Evolutionary conservation across 2,888 invertebrate species (phyloP), one percentile per base, ranked within the genome.

Genomic region (Camponotus fellah): DNA sequence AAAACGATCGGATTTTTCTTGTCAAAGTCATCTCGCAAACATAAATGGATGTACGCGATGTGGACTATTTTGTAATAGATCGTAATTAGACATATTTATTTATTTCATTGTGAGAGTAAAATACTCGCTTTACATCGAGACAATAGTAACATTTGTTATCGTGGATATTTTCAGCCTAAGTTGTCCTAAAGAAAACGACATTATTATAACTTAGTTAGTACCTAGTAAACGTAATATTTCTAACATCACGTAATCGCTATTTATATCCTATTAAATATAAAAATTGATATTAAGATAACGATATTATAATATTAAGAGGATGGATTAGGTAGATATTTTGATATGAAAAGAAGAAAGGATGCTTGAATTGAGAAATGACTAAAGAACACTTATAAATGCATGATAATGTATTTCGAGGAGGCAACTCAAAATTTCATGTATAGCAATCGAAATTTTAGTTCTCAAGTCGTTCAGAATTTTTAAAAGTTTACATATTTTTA

Each of bases 181-280:
- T 58, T 79, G 43, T 21, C 12, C 9, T 71, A 2, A 17, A 71
- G 2, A 40, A 53, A 74, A 21, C 34, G 32, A 79, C 12, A 8
- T 34, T 79, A 71, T 71, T 8, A 14, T 60, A 71, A 71, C 10
- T 21, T 71, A 86, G 10, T 21, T n/a, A n/a, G n/a, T n/a, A n/a
- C n/a, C n/a, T 71, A 86, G 10, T 82, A 86, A 89, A 80, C 79
- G 53, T 81, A 58, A 65, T 66, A 69, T 68, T 37, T 56, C 72
- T 88, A 86, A 32, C 66, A 85, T 71, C 79, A 46, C 56, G 60
- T 85, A 86, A 62, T 76, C 68, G 17, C 76, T 88, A 85, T 86
- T 82, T 81, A 85, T 85, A 62, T 83, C 60, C 80, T 81, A 60
- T 34, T 82, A 76, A 84, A 69, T 53, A 69, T 83, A 88, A 77